Evolutionary conservation across 1,140 invertebrate genomes (phyloP).

Genomic region (Maconellicoccus hirsutus): DNA sequence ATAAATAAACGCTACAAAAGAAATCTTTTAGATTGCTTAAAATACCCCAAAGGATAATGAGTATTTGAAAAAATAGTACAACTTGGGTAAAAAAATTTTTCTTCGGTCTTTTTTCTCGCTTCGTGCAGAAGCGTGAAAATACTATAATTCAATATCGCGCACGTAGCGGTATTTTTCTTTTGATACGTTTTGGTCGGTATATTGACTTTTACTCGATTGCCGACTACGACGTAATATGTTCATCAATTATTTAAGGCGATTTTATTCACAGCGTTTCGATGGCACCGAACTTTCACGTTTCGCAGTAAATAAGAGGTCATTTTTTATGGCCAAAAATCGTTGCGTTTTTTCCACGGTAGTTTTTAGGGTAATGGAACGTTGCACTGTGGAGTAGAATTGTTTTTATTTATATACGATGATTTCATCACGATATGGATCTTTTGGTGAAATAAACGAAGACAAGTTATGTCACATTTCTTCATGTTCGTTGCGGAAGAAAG

Average conservation of each 20-base stretch:
- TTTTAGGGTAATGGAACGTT: too few relatives aligned
- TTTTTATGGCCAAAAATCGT: too few relatives aligned
- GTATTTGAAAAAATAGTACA: not conserved
- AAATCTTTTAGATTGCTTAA: not conserved
- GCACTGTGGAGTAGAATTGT: too few relatives aligned
- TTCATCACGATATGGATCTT: too few relatives aligned
- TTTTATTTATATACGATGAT: too few relatives aligned
- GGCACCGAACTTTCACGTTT: too few relatives aligned
- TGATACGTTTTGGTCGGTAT: too few relatives aligned
- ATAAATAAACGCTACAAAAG: slow-evolving; percentile 4
- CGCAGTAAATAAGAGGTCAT: too few relatives aligned
- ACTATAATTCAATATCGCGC: slow-evolving; percentile 4
- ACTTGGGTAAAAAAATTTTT: not conserved
- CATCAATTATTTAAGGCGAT: slow-evolving; percentile 1
- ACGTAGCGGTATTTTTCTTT: not conserved
- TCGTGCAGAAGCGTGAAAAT: not conserved
- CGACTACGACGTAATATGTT: not conserved
- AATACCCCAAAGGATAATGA: not conserved
- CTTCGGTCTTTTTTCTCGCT: not conserved
- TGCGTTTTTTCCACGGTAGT: too few relatives aligned
- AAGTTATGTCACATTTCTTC: too few relatives aligned
- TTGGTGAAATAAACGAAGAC: too few relatives aligned
- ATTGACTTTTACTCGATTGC: slow-evolving; percentile 5
- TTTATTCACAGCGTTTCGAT: not conserved
- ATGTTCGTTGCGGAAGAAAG: too few relatives aligned